These are phyloP conservation scores for Drosophila mayaguana DNA, from an alignment of 2,888 invertebrate species.

Conservation along the genomic window DNA sequence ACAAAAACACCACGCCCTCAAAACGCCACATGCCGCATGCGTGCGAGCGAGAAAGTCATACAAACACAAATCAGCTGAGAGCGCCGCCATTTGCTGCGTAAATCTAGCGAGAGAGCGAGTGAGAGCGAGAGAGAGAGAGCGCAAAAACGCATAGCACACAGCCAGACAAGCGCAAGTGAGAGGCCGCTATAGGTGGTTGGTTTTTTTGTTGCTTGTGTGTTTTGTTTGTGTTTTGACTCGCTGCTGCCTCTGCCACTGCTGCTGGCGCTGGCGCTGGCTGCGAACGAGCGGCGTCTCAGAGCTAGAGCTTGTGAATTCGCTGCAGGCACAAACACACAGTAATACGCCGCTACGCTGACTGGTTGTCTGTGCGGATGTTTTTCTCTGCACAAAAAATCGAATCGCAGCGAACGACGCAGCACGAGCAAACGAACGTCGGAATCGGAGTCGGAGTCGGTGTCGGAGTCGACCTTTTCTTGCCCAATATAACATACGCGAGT, in stretches of 20 bases:
- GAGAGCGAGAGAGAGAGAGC: conserved; percentile 38
- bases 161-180: conserved; percentile 26
- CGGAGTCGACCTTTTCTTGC: conserved; percentile 38
- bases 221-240: conserved; percentile 11
- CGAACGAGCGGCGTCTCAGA: conserved; percentile 30
- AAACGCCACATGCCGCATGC: conserved; percentile 39
- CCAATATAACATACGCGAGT: conserved; percentile 27
- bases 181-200: conserved; percentile 36
- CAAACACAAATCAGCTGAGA: conserved; percentile 73
- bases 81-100: conserved; percentile 72
- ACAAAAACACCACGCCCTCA: conserved; percentile 71
- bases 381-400: conserved; percentile 26
- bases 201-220: conserved; percentile 8
- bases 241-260: conserved; percentile 12
- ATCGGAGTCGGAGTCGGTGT: conserved; percentile 5
- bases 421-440: conserved; percentile 10
- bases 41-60: conserved; percentile 61
- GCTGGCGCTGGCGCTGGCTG: conserved; percentile 13
- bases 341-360: conserved; percentile 69
- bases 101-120: conserved; percentile 29
- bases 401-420: conserved; percentile 19
- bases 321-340: conserved; percentile 64
- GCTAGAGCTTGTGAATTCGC: conserved; percentile 37
- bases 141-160: neutral
- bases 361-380: conserved; percentile 65